Base-by-base conservation (phyloP, 1,140 invertebrate species). In the Lepidotrigona ventralis region DNA sequence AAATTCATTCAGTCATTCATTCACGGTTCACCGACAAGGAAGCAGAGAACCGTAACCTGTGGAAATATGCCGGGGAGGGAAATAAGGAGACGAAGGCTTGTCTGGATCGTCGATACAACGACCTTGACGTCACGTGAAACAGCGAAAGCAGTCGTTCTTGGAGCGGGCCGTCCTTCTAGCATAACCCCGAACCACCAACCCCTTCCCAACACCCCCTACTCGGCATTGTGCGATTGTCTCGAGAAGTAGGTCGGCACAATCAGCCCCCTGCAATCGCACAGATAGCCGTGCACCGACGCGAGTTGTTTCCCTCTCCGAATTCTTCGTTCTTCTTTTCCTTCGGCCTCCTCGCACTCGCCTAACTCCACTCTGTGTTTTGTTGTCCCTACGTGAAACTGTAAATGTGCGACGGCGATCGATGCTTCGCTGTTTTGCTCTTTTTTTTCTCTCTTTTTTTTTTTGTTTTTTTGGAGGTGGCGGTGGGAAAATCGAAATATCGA, bases 241-340 rank as follows among this genome's bases (percentile, higher is more conserved):
- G 81, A 70, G 73, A 90, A 90, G 79, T 90, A 88, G 89, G 89
- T 85, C 89, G 86, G 53, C 85, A 85, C 89, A 87, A 89, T 89
- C 89, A 86, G 79, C 77, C 73, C 69, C 60, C 83, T 81, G 81
- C 79, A 81, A 84, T 88, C 78, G 78, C 78, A 84, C 77, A 79
- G 76, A 81, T 81, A 88, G 23, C 63, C 71, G 14, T 46, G 26
- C 29, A 58, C 79, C 26, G 26, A 46, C 60, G 39, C 39, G 29
- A 78, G 29, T 33, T 46, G 29, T 33, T 46, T 51, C 33, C 21
- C 26, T 64, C 58, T 71, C 64, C 64, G 60, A 70, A 83, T 70
- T 78, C 54, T 64, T 60, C 29, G 5, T 4, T 17, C 58, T 9
- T 23, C 21, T 11, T 3, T 8, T 33, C 29, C 26, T n/a, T 64